Evolutionary conservation across 2,113 vertebrate genomes (phyloP).

Genomic region (Meles meles): DNA sequence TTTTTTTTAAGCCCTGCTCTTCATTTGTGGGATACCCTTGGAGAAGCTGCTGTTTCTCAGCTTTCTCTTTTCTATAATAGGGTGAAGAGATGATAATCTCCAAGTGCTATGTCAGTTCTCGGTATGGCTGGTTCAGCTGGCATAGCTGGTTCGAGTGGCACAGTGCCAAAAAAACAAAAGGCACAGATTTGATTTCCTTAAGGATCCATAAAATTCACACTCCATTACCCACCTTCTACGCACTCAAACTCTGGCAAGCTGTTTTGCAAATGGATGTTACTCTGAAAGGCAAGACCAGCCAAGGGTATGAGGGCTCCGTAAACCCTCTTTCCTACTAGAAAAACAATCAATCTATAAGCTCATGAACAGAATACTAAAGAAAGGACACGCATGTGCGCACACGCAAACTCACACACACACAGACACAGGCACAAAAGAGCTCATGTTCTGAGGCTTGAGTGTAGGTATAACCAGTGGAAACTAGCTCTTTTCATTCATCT

Average conservation of each 20-base stretch:
- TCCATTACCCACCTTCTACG: conserved; percentile 1
- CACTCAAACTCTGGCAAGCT: neutral
- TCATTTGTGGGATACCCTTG: neutral
- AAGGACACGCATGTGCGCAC: neutral
- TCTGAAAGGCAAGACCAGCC: neutral
- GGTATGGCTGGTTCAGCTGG: conserved; percentile 22
- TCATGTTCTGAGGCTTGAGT: neutral
- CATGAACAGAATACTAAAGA: neutral
- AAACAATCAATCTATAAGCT: neutral
- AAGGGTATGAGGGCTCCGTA: neutral
- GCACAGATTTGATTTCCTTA: conserved; percentile 21
- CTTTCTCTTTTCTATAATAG: conserved; percentile 16
- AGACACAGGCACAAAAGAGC: neutral
- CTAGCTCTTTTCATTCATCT: neutral
- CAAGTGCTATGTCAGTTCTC: neutral
- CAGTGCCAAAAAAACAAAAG: conserved; percentile 23
- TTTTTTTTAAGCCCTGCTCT: neutral
- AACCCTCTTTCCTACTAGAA: neutral
- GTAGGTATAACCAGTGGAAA: neutral
- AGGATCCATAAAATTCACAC: conserved; percentile 1
- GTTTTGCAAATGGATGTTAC: neutral
- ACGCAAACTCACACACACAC: neutral
- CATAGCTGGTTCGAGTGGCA: conserved; percentile 15
- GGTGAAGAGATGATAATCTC: neutral
- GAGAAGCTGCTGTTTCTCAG: neutral